These are phyloP conservation scores for Lasioglossum villosulum DNA, from an alignment of 2,888 invertebrate species.

Conservation along the genomic window DNA sequence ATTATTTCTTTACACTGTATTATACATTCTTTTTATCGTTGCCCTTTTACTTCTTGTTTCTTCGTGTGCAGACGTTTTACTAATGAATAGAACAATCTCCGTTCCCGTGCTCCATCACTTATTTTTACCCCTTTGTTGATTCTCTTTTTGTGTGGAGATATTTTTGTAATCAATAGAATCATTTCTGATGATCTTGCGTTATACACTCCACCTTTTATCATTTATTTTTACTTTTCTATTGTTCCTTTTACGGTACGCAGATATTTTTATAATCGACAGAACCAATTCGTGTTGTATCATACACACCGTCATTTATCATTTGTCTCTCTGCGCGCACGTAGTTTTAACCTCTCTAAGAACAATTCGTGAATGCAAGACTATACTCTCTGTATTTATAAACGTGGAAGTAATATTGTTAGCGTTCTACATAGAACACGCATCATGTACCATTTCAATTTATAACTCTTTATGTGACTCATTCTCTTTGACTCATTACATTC, in stretches of 20 bases:
- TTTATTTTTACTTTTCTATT: neutral
- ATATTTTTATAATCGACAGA: neutral
- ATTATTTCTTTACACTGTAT: neutral
- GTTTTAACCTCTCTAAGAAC: too few species aligned
- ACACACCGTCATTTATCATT: too few species aligned
- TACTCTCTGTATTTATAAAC: neutral
- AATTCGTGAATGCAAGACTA: too few species aligned
- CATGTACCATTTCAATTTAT: neutral
- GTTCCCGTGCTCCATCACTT: neutral
- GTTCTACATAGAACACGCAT: neutral
- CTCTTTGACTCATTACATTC: neutral
- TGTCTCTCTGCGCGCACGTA: too few species aligned
- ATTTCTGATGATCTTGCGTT: neutral
- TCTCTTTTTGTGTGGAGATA: neutral
- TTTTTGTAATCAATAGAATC: neutral
- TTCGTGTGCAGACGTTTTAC: neutral
- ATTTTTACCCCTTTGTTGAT: neutral
- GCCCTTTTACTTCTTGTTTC: neutral
- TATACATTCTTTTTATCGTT: neutral
- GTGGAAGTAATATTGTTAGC: neutral
- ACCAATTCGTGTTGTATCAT: neutral
- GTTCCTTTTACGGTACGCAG: neutral
- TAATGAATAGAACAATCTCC: neutral
- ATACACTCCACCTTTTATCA: rapidly evolving
- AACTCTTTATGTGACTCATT: neutral